Percentiles rank a stretch among this genome's conserved stretches.
phyloP scores from a whole-genome alignment of 2,113 vertebrate genomes.

The Lates calcarifer region DNA sequence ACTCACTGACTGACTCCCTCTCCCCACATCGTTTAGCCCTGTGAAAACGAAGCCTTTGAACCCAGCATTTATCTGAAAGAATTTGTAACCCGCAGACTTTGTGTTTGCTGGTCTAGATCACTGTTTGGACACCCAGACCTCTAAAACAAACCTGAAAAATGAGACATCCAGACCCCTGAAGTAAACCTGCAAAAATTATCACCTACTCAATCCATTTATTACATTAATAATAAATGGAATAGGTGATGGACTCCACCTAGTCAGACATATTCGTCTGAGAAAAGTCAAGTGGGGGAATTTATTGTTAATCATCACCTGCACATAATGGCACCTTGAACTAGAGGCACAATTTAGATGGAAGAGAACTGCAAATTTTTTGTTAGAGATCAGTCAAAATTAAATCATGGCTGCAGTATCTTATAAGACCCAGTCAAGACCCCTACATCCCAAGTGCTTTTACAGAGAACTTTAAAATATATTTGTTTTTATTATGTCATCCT shows the following conservation, averaged over 20 bases:
- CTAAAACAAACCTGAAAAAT: conserved; percentile 11
- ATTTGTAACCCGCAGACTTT: conserved; percentile 44
- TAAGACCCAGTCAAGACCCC: not conserved
- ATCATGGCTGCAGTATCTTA: not conserved
- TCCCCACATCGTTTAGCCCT: conserved; percentile 29
- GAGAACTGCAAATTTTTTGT: not conserved
- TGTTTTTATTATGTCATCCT: no score
- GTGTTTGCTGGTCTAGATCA: conserved; percentile 36
- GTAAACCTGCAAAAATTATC: conserved; percentile 1
- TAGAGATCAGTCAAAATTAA: not conserved
- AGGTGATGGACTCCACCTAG: conserved; percentile 12
- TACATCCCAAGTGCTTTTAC: not conserved
- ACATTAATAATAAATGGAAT: conserved; percentile 16
- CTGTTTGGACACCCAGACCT: conserved; percentile 13
- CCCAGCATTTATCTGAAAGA: conserved; percentile 33
- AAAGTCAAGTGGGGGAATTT: not conserved
- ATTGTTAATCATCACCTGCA: not conserved
- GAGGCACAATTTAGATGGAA: not conserved
- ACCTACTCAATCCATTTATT: conserved; percentile 15
- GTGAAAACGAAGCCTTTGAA: conserved; percentile 62
- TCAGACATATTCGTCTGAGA: not conserved
- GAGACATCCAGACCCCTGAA: not conserved
- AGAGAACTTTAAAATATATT: not conserved
- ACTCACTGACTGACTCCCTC: conserved; percentile 33
- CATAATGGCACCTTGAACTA: not conserved